Evolutionary conservation across 2,797 vertebrate species (phyloP), one percentile per base, ranked within the genome.

Genomic region (Prionace glauca): DNA sequence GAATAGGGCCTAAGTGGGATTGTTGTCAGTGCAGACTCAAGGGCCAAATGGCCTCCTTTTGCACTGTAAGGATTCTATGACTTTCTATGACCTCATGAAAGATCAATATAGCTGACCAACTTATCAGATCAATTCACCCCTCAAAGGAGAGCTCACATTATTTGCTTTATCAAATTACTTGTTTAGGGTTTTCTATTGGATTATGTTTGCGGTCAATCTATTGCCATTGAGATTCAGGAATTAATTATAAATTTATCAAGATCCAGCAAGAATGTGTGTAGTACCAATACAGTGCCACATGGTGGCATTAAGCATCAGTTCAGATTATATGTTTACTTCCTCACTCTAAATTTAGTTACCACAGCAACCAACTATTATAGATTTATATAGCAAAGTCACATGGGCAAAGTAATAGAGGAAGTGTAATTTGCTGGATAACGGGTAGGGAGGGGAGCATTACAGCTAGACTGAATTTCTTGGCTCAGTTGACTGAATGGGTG

Each of bases 221-320:
- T 62, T 32, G 56, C 1, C 29, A 90, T 29, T 62, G 26, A 14
- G 16, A 36, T 92, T 18, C n/a, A 41, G 29, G 29, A 62, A 90
- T 26, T 90, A 14, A 26, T 12, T 50, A 60, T 12, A 4, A 7
- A 32, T 32, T 90, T 18, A 90, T 67, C 8, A 67, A 92, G 62
- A 41, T 91, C 24, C 79, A 81, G n/a, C 32, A 62, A 62, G 60
- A 87, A 36, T 36, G 20, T 16, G 9, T 69, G 90, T n/a, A 92
- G 16, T 92, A 36, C 14, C 90, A 92, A 67, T 11, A 11, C n/a
- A 67, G 9, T 41, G 36, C 62, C 90, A 92, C 90, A 92, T 36
- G 90, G n/a, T 92, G 90, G 90, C 62, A 24, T 24, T 92, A 36
- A 67, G 62, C 67, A 67, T 67, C 90, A 69, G n/a, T 92, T 65